These are phyloP conservation scores for Copidosoma floridanum DNA, from an alignment of 1,140 invertebrate genomes.

Conservation along the genomic window DNA sequence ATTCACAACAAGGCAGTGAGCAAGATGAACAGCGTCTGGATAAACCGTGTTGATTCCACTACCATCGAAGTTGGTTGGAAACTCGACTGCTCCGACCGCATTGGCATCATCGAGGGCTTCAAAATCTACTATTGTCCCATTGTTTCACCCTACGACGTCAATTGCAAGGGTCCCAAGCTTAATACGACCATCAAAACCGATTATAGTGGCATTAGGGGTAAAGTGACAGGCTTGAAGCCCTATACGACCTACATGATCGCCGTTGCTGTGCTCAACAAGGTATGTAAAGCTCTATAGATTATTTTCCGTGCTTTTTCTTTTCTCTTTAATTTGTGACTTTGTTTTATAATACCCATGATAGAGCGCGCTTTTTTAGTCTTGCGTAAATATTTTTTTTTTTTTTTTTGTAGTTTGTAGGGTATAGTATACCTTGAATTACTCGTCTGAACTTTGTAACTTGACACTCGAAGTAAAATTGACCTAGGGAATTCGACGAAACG, in stretches of 20 bases:
- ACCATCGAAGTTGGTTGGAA: conserved; percentile 68
- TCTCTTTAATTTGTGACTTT: too few relatives aligned
- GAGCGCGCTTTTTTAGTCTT: too few relatives aligned
- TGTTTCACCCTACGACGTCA: conserved; percentile 53
- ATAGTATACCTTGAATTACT: too few relatives aligned
- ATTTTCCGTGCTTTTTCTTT: too few relatives aligned
- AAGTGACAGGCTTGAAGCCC: conserved; percentile 62
- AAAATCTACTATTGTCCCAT: conserved; percentile 70
- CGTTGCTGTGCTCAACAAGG: conserved; percentile 69
- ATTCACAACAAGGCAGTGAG: conserved; percentile 66
- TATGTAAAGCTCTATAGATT: neutral
- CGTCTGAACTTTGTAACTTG: too few relatives aligned
- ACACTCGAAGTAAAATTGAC: too few relatives aligned
- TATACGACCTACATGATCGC: conserved; percentile 77
- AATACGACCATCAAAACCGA: conserved; percentile 57
- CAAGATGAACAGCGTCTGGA: conserved; percentile 67
- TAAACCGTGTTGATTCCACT: conserved; percentile 60
- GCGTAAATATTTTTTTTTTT: too few relatives aligned
- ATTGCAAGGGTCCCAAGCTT: conserved; percentile 51
- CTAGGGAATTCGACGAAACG: too few relatives aligned
- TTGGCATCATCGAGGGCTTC: conserved; percentile 66
- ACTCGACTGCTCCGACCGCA: conserved; percentile 68
- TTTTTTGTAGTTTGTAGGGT: too few relatives aligned
- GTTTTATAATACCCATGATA: too few relatives aligned
- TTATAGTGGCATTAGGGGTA: conserved; percentile 44